These are phyloP conservation scores for Notamacropus eugenii DNA, from an alignment of 2,797 vertebrate genomes.

Conservation along the genomic window DNA sequence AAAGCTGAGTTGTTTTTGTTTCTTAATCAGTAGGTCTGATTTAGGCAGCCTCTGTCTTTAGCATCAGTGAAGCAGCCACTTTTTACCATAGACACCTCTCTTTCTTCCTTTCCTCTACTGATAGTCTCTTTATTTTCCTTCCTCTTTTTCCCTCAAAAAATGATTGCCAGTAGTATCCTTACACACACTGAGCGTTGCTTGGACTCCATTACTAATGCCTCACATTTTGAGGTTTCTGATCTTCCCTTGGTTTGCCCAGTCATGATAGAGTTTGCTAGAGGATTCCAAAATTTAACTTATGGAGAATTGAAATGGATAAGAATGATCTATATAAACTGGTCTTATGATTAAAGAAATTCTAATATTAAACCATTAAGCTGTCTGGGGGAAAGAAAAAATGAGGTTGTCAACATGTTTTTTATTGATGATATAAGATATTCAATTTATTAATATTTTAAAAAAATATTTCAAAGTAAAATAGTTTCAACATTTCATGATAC, in stretches of 20 bases:
- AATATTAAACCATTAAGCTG: slow-evolving; percentile 4
- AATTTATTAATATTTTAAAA: slow-evolving; percentile 41
- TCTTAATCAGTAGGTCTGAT: neutral
- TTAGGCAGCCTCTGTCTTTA: neutral
- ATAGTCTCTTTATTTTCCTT: neutral
- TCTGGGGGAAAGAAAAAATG: neutral
- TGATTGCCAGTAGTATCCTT: neutral
- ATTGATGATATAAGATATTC: slow-evolving; percentile 18
- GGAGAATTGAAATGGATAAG: slow-evolving; percentile 1
- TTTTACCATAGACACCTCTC: neutral
- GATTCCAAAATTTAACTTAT: neutral
- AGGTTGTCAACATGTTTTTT: slow-evolving; percentile 34
- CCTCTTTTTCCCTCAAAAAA: neutral
- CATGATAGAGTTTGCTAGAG: neutral
- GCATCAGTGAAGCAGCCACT: neutral
- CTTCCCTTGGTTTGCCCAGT: neutral
- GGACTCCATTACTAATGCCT: neutral
- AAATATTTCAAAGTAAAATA: neutral
- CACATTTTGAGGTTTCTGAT: neutral
- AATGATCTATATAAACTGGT: neutral
- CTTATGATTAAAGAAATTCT: neutral
- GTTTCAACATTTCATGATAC: neutral
- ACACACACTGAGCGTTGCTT: neutral
- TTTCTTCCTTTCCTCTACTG: neutral
- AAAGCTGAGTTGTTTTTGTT: neutral